A percentile compares a stretch with the other conserved stretches of the same genome.
Evolutionary conservation across 2,797 vertebrate genomes (phyloP).

Genomic region (Chromobotia macracanthus): DNA sequence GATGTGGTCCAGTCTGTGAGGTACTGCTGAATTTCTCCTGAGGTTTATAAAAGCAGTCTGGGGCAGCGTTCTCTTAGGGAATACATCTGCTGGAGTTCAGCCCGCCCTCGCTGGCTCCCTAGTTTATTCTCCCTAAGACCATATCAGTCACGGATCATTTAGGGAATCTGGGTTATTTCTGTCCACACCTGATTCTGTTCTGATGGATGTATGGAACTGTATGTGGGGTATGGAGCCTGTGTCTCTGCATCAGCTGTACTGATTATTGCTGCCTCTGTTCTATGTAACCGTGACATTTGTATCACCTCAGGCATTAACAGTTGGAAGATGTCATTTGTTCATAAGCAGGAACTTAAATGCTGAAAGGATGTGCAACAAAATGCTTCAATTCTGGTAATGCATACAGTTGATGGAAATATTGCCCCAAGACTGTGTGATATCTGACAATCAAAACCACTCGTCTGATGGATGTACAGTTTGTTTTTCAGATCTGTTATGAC

Average conservation of each 20-base stretch:
- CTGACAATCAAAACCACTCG: constrained; percentile 10
- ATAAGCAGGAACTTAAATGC: not conserved
- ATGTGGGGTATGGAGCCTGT: constrained; percentile 48
- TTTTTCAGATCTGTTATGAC: constrained; percentile 8
- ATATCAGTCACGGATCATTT: constrained; percentile 61
- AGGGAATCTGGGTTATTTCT: constrained; percentile 57
- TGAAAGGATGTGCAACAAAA: not conserved
- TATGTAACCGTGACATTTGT: constrained; percentile 48
- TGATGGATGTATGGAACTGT: constrained; percentile 53
- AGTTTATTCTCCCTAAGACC: constrained; percentile 42
- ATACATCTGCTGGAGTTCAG: constrained; percentile 57
- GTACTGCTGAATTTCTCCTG: constrained; percentile 51
- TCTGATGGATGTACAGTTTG: not conserved
- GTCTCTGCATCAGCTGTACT: constrained; percentile 41
- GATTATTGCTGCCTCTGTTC: constrained; percentile 28
- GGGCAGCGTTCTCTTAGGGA: constrained; percentile 49
- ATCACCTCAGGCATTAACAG: constrained; percentile 18
- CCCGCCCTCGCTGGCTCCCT: not conserved
- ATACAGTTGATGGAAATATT: constrained; percentile 26
- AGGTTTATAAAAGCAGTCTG: constrained; percentile 57
- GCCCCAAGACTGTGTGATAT: constrained; percentile 34
- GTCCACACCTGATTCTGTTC: constrained; percentile 46
- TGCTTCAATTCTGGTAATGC: not conserved
- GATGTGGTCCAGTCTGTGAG: constrained; percentile 50
- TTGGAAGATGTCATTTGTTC: constrained; percentile 39